Conservation (phyloP, 1,140 invertebrate genomes). For the Drosophila lacertosa region DNA sequence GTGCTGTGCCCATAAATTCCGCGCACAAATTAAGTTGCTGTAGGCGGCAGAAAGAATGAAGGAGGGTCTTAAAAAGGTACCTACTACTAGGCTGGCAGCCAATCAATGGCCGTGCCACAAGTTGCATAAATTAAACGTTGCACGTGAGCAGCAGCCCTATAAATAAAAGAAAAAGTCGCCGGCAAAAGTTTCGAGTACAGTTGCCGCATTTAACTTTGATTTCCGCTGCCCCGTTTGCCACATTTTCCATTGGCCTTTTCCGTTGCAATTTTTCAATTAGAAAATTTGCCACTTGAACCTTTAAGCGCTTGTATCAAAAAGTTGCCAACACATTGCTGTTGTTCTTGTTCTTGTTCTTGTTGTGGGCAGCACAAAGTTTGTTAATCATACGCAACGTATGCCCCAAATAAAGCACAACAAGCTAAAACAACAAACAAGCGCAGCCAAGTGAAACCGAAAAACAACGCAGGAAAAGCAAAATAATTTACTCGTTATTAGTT, state of each 20-base stretch:
- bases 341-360: neutral
- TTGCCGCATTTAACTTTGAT: constrained; percentile 51
- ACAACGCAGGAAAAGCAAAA: constrained; percentile 1
- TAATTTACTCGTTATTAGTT: constrained; percentile 19
- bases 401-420: constrained; percentile 1
- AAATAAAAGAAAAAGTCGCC: constrained; percentile 7
- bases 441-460: neutral
- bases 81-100: constrained; percentile 31
- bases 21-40: constrained; percentile 65
- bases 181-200: constrained; percentile 67
- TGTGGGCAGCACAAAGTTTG: constrained; percentile 37
- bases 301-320: constrained; percentile 32
- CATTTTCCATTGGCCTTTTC: neutral
- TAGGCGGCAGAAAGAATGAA: neutral
- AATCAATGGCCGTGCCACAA: constrained; percentile 75
- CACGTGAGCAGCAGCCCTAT: constrained; percentile 61
- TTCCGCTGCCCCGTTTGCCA: constrained; percentile 9
- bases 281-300: constrained; percentile 36
- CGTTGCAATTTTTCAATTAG: constrained; percentile 43
- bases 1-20: constrained; percentile 75
- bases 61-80: neutral
- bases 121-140: constrained; percentile 77
- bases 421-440: constrained; percentile 3
- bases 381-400: constrained; percentile 62
- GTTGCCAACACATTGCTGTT: constrained; percentile 13